Percentiles rank a stretch among this genome's conserved stretches.
Conservation (phyloP, 37 sponge, comb jelly and placozoan species). For the Haliclona indistincta region DNA sequence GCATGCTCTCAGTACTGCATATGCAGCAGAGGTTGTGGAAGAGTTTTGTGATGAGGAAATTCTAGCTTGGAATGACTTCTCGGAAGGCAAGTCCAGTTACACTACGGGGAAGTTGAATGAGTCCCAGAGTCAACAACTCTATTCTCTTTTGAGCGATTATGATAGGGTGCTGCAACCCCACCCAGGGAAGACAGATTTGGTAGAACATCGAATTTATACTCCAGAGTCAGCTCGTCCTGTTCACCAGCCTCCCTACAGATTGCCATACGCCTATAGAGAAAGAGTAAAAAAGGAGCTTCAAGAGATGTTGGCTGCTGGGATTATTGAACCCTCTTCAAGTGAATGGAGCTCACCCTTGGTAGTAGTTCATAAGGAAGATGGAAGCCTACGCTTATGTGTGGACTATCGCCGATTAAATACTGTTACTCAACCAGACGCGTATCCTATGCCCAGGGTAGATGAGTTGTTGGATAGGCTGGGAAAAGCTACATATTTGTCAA, state of each 20-base stretch:
- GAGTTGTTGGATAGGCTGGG: constrained; percentile 59
- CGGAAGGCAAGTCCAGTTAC: too few species aligned
- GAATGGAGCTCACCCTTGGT: too few species aligned
- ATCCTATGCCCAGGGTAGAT: constrained; percentile 63
- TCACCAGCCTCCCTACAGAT: constrained; percentile 19
- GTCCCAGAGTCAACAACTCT: constrained; percentile 3
- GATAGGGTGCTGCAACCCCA: neutral
- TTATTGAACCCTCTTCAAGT: constrained; percentile 37
- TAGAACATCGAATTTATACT: too few species aligned
- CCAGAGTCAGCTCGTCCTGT: constrained; percentile 13
- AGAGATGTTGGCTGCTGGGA: constrained; percentile 43
- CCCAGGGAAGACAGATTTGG: too few species aligned
- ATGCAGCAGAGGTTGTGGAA: neutral
- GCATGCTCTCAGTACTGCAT: neutral
- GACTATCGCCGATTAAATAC: constrained; percentile 71
- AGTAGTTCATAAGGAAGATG: constrained; percentile 80
- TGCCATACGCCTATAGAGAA: constrained; percentile 32
- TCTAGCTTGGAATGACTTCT: too few species aligned
- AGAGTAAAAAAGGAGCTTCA: constrained; percentile 23
- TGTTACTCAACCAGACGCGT: constrained; percentile 44
- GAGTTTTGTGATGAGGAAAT: too few species aligned
- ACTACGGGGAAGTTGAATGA: too few species aligned
- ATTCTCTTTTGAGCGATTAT: constrained; percentile 17
- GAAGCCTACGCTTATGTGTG: constrained; percentile 39
- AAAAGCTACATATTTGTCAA: constrained; percentile 23